Conservation (phyloP, 2,888 invertebrate genomes). For the Digitonthophagus gazella region DNA sequence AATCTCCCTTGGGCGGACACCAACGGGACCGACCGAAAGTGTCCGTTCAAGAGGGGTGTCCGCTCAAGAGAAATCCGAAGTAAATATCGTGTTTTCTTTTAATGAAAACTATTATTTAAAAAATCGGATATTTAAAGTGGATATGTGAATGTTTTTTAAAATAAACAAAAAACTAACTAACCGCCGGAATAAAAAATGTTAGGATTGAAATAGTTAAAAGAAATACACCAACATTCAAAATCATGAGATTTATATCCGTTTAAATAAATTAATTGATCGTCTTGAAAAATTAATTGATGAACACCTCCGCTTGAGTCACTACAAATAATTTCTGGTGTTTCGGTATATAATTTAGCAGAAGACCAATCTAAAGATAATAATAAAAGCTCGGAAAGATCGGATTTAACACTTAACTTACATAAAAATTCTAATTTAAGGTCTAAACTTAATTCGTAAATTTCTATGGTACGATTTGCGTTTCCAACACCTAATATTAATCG, state of each 20-base stretch:
- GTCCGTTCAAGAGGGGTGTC: no score
- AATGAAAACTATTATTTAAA: no score
- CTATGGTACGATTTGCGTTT: slow-evolving; percentile 67
- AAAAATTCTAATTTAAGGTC: slow-evolving; percentile 17
- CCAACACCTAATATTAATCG: slow-evolving; percentile 68
- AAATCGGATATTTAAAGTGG: no score
- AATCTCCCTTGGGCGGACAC: no score
- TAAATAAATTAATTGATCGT: slow-evolving; percentile 46
- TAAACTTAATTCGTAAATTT: slow-evolving; percentile 60
- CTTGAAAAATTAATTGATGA: slow-evolving; percentile 54
- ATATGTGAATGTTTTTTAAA: no score
- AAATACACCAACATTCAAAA: slow-evolving; percentile 88
- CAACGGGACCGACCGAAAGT: no score
- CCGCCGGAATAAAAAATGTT: slow-evolving; percentile 80
- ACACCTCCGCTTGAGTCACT: slow-evolving; percentile 81
- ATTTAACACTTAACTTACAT: slow-evolving; percentile 41
- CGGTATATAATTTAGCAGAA: slow-evolving; percentile 52
- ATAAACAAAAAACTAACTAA: no score
- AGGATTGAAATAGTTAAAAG: slow-evolving; percentile 77
- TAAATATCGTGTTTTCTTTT: no score
- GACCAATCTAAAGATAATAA: slow-evolving; percentile 86
- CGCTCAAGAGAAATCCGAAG: no score
- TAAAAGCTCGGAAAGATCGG: slow-evolving; percentile 54
- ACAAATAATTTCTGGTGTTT: slow-evolving; percentile 58
- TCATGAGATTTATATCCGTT: slow-evolving; percentile 69